These are phyloP conservation scores for Dryas iulia DNA, from an alignment of 1,140 invertebrate genomes.

Conservation along the genomic window DNA sequence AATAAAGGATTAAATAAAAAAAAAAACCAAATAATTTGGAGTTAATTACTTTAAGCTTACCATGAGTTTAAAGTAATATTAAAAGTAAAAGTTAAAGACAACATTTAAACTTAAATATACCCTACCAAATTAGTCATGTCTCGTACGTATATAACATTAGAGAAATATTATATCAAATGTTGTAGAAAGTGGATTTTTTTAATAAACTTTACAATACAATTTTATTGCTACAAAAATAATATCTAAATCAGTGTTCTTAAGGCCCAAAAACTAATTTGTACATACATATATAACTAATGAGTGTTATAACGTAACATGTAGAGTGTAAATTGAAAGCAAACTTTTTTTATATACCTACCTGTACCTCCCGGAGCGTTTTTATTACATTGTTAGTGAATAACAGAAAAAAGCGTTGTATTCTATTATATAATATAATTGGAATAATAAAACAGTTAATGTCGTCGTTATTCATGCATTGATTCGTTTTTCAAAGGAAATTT, in stretches of 20 bases:
- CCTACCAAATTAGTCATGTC: too few relatives aligned
- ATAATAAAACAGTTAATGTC: not conserved
- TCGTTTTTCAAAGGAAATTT: not conserved
- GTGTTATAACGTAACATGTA: not conserved
- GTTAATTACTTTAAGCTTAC: too few relatives aligned
- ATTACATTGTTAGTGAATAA: not conserved
- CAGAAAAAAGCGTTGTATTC: not conserved
- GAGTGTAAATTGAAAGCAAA: not conserved
- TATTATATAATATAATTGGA: not conserved
- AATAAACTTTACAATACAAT: too few relatives aligned
- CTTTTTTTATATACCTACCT: not conserved
- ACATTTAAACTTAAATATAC: too few relatives aligned
- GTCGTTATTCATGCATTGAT: not conserved
- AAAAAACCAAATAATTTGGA: too few relatives aligned
- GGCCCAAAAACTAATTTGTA: not conserved
- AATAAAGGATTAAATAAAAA: too few relatives aligned
- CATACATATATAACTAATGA: not conserved
- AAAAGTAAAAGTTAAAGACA: too few relatives aligned
- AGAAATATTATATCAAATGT: too few relatives aligned
- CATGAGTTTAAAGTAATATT: too few relatives aligned
- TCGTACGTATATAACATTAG: too few relatives aligned
- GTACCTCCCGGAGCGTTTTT: not conserved
- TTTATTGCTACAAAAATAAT: not conserved
- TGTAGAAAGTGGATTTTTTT: too few relatives aligned
- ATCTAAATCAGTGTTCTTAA: too few relatives aligned